Evolutionary conservation across 2,797 vertebrate species (phyloP).

Genomic region (Buceros bicornis): DNA sequence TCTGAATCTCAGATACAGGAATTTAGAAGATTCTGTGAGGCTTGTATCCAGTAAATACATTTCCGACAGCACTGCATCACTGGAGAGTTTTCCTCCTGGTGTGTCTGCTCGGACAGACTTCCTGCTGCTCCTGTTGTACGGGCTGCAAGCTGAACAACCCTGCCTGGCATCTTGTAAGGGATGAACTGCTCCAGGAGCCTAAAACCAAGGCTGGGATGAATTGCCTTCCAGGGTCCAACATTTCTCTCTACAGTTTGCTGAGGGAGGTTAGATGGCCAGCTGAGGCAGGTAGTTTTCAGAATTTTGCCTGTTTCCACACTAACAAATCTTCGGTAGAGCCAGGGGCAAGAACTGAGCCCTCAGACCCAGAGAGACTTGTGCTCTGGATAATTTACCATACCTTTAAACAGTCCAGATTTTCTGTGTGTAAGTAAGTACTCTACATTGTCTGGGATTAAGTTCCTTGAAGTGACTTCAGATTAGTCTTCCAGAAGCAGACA

Average conservation of each 20-base stretch:
- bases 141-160: neutral
- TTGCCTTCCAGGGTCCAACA: neutral
- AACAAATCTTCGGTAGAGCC: neutral
- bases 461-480: neutral
- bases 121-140: rapidly evolving
- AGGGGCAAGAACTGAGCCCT: neutral
- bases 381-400: neutral
- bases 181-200: neutral
- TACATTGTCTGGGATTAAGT: neutral
- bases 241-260: neutral
- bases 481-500: neutral
- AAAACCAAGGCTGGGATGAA: neutral
- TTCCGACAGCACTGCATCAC: neutral
- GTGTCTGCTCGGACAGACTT: neutral
- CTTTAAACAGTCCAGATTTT: neutral
- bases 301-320: neutral
- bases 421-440: neutral
- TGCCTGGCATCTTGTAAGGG: neutral
- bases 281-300: neutral
- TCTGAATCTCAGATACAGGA: neutral
- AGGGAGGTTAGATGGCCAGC: neutral
- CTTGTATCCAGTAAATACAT: neutral
- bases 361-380: neutral
- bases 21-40: neutral
- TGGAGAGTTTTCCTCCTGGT: neutral